Percentiles rank a stretch among this genome's conserved stretches.
Conservation (phyloP, 2,113 vertebrate genomes). For the Sphyrna mokarran region DNA sequence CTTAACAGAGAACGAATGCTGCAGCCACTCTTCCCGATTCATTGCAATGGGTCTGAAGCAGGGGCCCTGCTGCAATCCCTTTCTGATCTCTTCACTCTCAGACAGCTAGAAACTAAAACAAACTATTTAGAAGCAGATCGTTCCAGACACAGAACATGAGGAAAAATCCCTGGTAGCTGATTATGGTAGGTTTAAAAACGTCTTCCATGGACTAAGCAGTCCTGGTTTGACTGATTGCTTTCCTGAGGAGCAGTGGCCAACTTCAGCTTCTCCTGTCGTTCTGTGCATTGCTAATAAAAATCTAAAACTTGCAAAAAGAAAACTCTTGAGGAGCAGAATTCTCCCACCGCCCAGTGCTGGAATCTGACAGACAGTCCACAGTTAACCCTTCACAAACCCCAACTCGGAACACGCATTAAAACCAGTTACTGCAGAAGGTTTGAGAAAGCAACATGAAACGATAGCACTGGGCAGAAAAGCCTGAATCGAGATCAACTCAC, state of each 20-base stretch:
- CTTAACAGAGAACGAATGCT: background rate
- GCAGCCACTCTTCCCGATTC: background rate
- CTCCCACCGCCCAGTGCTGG: conserved; percentile 22
- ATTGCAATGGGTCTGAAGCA: background rate
- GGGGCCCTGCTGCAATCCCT: background rate
- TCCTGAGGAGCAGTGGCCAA: background rate
- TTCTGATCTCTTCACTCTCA: background rate
- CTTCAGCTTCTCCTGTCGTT: background rate
- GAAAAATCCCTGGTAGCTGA: background rate
- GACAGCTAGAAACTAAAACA: background rate
- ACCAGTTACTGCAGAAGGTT: conserved; percentile 25
- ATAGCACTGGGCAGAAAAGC: conserved; percentile 29
- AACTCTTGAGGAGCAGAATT: background rate
- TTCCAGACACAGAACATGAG: background rate
- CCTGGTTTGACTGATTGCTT: background rate
- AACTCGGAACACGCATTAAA: conserved; percentile 22
- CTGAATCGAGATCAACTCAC: conserved; percentile 2
- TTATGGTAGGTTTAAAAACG: background rate
- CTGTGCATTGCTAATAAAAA: conserved; percentile 17
- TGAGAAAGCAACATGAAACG: conserved; percentile 8
- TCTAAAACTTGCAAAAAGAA: background rate
- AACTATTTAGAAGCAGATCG: background rate
- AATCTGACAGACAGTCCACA: conserved; percentile 6
- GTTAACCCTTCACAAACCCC: conserved; percentile 20
- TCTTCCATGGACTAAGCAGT: background rate